A percentile compares a stretch with the other conserved stretches of the same genome.
These are phyloP conservation scores for Acleris sparsana DNA, from an alignment of 2,888 invertebrate species.

Conservation along the genomic window DNA sequence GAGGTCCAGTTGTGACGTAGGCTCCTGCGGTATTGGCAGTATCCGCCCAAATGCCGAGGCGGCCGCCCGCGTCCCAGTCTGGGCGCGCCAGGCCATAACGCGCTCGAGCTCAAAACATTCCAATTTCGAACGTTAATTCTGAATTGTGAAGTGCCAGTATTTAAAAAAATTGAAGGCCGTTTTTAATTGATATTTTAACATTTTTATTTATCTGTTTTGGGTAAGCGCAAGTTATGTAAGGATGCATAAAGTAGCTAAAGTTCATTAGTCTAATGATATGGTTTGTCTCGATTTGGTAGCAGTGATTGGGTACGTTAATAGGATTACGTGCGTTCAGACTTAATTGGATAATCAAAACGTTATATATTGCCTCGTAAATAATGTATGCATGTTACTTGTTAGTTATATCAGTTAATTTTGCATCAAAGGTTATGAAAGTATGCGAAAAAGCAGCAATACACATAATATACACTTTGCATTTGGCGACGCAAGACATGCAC, in stretches of 20 bases:
- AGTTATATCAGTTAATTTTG: too few species aligned
- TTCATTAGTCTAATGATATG: constrained; percentile 3
- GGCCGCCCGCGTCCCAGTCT: constrained; percentile 55
- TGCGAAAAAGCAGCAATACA: too few species aligned
- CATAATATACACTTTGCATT: too few species aligned
- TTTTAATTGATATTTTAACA: background rate
- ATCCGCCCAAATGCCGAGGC: constrained; percentile 61
- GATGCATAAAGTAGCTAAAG: background rate
- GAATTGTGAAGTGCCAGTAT: constrained; percentile 30
- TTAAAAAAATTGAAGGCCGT: background rate
- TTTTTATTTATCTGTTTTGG: background rate
- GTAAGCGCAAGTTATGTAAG: constrained; percentile 1
- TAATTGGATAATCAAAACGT: background rate
- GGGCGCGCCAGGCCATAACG: constrained; percentile 44
- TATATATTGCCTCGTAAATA: background rate
- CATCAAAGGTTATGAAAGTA: too few species aligned
- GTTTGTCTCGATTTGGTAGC: constrained; percentile 7
- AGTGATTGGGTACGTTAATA: constrained; percentile 12
- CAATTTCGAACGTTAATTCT: constrained; percentile 18
- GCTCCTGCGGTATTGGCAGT: constrained; percentile 78
- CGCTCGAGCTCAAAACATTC: constrained; percentile 29
- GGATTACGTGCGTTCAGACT: background rate
- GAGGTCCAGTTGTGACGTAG: constrained; percentile 78
- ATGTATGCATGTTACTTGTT: too few species aligned
- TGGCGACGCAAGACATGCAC: too few species aligned